These are phyloP conservation scores for Drosophila tani DNA, from an alignment of 1,140 invertebrate genomes.

Conservation along the genomic window DNA sequence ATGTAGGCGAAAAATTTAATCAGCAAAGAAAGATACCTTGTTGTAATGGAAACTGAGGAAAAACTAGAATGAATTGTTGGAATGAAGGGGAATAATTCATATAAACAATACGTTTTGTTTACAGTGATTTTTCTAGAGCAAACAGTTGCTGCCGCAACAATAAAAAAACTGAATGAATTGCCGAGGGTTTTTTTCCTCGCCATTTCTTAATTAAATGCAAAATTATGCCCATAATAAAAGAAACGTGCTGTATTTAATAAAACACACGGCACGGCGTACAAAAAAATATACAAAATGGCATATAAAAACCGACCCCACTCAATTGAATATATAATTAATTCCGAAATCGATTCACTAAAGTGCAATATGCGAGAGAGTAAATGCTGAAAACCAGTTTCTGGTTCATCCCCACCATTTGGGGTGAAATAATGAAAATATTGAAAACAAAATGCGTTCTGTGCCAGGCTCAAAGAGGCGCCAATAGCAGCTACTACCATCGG, in stretches of 20 bases:
- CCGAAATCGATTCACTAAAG: constrained; percentile 17
- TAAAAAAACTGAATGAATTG: constrained; percentile 45
- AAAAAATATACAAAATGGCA: constrained; percentile 2
- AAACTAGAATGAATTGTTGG: background rate
- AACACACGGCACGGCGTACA: constrained; percentile 2
- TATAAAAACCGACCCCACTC: constrained; percentile 21
- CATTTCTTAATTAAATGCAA: constrained; percentile 40
- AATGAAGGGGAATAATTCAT: constrained; percentile 15
- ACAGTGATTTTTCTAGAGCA: constrained; percentile 39
- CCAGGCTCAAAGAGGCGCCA: constrained; percentile 36
- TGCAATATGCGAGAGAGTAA: constrained; percentile 20
- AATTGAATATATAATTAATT: constrained; percentile 39
- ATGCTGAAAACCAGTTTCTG: constrained; percentile 25
- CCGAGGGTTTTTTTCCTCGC: constrained; percentile 24
- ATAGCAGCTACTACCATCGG: constrained; percentile 4
- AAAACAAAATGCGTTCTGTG: constrained; percentile 16
- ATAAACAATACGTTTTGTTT: constrained; percentile 34
- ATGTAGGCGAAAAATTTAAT: constrained; percentile 13
- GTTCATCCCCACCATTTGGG: constrained; percentile 7
- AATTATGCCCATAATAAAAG: constrained; percentile 55
- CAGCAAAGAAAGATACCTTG: background rate
- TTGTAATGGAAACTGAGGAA: background rate
- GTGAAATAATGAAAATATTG: background rate
- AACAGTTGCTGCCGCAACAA: constrained; percentile 20
- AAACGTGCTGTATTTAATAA: constrained; percentile 40